Evolutionary conservation across 2,888 invertebrate genomes (phyloP).

Genomic region (Drosophila buzzatii): DNA sequence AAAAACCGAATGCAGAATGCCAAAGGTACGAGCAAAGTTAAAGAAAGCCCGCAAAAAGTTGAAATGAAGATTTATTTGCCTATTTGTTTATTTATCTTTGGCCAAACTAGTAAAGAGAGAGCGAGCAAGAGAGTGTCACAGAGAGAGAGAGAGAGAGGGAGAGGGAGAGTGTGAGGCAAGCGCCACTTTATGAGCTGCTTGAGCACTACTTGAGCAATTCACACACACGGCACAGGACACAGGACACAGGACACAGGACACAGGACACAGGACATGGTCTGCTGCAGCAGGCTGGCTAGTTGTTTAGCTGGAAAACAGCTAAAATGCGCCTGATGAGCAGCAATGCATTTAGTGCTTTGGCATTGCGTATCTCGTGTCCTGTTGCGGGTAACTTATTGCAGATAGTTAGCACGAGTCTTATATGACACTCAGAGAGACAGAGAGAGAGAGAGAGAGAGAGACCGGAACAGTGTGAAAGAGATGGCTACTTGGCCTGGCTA

Average conservation of each 20-base stretch:
- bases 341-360: constrained; percentile 10
- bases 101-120: constrained; percentile 49
- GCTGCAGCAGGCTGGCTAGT: constrained; percentile 34
- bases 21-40: constrained; percentile 55
- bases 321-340: constrained; percentile 40
- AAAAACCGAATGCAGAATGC: constrained; percentile 1
- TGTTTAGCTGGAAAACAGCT: constrained; percentile 64
- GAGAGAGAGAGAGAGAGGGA: constrained; percentile 8
- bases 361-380: constrained; percentile 8
- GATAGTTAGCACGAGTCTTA: constrained; percentile 48
- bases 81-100: constrained; percentile 80
- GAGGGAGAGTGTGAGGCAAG: constrained; percentile 8
- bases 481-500: not conserved
- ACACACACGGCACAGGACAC: not conserved
- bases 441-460: not conserved
- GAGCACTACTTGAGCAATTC: constrained; percentile 26
- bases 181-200: constrained; percentile 54
- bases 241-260: not conserved
- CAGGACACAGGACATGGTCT: constrained; percentile 24
- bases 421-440: constrained; percentile 15
- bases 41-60: constrained; percentile 67
- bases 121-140: too few species aligned
- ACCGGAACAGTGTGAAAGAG: not conserved
- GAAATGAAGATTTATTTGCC: constrained; percentile 81
- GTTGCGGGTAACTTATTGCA: constrained; percentile 45